phyloP scores from a whole-genome alignment of 2,888 invertebrate genomes.

The Boloria selene region DNA sequence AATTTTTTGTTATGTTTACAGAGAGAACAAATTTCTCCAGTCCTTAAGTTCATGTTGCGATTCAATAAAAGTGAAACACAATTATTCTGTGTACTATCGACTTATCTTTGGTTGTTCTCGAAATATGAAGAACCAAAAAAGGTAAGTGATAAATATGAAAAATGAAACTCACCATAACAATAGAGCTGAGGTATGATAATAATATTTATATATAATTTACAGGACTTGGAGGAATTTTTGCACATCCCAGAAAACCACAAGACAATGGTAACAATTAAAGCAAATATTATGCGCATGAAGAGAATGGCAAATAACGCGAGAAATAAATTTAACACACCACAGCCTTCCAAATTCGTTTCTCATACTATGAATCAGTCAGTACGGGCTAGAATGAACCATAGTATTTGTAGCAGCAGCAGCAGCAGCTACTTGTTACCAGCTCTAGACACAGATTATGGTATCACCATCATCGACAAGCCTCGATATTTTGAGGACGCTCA shows the following conservation, averaged over 20 bases:
- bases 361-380: constrained; percentile 53
- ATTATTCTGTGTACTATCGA: constrained; percentile 84
- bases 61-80: constrained; percentile 86
- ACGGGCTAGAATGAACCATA: constrained; percentile 48
- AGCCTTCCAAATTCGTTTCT: constrained; percentile 51
- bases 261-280: constrained; percentile 63
- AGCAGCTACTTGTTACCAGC: constrained; percentile 53
- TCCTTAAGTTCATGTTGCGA: constrained; percentile 85
- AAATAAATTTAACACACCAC: constrained; percentile 56
- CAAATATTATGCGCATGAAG: constrained; percentile 61
- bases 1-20: constrained; percentile 51
- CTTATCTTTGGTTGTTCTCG: constrained; percentile 85
- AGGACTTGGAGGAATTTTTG: constrained; percentile 68
- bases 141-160: constrained; percentile 48
- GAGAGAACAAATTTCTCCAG: constrained; percentile 82
- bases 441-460: constrained; percentile 72
- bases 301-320: constrained; percentile 61
- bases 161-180: no score
- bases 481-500: constrained; percentile 71
- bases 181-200: neutral
- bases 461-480: constrained; percentile 61
- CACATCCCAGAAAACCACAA: constrained; percentile 66
- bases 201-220: constrained; percentile 38
- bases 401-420: constrained; percentile 38
- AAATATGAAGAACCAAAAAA: constrained; percentile 74